Base-by-base conservation (phyloP, 1,140 invertebrate species). In the Diorhabda carinulata region DNA sequence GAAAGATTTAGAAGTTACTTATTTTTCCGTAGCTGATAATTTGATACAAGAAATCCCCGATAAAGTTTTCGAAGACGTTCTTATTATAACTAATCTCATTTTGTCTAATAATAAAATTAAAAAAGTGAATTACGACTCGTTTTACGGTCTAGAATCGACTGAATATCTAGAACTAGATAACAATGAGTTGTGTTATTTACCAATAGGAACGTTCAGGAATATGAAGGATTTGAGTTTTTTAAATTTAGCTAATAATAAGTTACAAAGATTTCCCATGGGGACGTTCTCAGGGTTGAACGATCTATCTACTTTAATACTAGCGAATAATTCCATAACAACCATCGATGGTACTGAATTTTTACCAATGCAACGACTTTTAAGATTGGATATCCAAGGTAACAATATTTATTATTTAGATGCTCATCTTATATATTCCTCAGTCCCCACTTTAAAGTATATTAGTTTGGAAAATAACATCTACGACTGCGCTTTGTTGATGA, bases 321-420 rank as follows among this genome's bases (percentile, higher is more conserved):
- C 75, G 2, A 67, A 75, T 56, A 81, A 80, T 64, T 60, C 67
- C 2, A 67, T 81, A 9, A 59, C 44, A 6, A 68, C 60, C 5
- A 73, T 79, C 10, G 73, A 76, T 63, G 56, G 72, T 3, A 64
- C 67, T 8, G 61, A 73, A 68, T 69, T 80, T 40, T 63, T 77
- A 42, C 68, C 78, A 2, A 65, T 78, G 43, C 68, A 62, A 42
- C 70, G 72, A 60, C 44, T 79, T 43, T 65, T 59, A 4, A 69
- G 67, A 8, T 66, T 80, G 41, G 79, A 80, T 72, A 57, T 79
- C 10, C 74, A 70, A 61, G 71, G 69, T n/a, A 80, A 78, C 66
- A 71, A 59, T 7, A 71, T 79, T 61, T 72, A 75, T n/a, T 77
- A 69, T 57, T 70, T 80, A 41, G 76, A 79, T 69, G 71, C 72